phyloP scores from a whole-genome alignment of 2,113 vertebrate species.

The Lethenteron reissneri region DNA sequence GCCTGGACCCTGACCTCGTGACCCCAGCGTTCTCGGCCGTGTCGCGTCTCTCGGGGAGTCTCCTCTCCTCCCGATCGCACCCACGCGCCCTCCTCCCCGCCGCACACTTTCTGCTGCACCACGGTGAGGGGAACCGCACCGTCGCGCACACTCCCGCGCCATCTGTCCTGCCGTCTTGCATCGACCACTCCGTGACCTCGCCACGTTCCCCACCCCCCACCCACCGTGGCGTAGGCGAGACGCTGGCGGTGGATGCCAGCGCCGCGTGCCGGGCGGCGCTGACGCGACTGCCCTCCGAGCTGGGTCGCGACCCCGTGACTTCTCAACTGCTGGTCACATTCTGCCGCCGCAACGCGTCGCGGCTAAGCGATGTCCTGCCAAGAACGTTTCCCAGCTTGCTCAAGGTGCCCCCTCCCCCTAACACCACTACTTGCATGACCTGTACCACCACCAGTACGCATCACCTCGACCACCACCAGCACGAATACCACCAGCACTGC shows the following conservation, averaged over 20 bases:
- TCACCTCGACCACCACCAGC: too few relatives aligned
- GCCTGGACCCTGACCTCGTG: conserved; percentile 49
- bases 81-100: conserved; percentile 45
- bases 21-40: conserved; percentile 42
- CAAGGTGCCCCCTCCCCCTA: conserved; percentile 21
- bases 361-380: conserved; percentile 29
- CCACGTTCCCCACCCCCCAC: fast-evolving
- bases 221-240: conserved; percentile 27
- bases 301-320: conserved; percentile 41
- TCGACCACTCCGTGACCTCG: neutral
- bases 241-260: conserved; percentile 42
- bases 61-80: conserved; percentile 30
- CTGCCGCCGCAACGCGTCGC: conserved; percentile 33
- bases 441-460: too few relatives aligned
- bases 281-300: conserved; percentile 34
- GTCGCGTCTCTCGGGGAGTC: conserved; percentile 38
- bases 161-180: neutral
- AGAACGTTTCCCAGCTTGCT: conserved; percentile 53
- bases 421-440: neutral
- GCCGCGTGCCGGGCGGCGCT: conserved; percentile 43
- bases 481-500: neutral
- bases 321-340: conserved; percentile 55
- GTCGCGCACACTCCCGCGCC: neutral
- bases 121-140: conserved; percentile 28
- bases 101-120: conserved; percentile 73